Base-by-base conservation (phyloP, 2,888 invertebrate species). In the Leistus spinibarbis region DNA sequence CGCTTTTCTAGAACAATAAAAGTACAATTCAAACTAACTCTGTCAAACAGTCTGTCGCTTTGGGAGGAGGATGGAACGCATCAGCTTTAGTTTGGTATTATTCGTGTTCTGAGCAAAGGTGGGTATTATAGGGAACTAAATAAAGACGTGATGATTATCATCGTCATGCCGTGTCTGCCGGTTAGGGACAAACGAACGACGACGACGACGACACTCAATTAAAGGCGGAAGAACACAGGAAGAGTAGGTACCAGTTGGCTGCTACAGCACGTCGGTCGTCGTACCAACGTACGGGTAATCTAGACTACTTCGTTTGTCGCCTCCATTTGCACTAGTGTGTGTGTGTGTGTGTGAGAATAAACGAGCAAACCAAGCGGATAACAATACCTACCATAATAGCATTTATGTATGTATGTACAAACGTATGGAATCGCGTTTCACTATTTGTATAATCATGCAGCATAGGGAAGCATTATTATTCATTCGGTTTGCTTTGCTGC, bases 1-100 rank as follows among this genome's bases (percentile, higher is more conserved):
- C 66, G 62, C 73, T 53, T 62, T 3, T 60, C 60, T 73, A 67
- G 67, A 67, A 73, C 73, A 72, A 72, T 72, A 72, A 72, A 66
- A 72, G 66, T 66, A 66, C 72, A 67, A 67, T 73, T 67, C 67
- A 67, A 67, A 73, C 67, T 64, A 56, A 72, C 66, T 66, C 57
- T 40, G 72, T 72, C 72, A 24, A 72, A 72, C 72, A 72, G 65
- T 72, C 27, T 57, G 64, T 23, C 56, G 64, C 19, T 63, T 71
- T 2, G 56, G 70, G 71, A 65, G 64, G 65, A 5, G 71, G 53
- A 63, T 19, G n/a, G 10, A 23, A 23, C 69, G 62, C 53, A 70
- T 70, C 69, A 63, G 54, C 60, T 62, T 40, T 40, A 40, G 7
- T 40, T 40, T 40, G 40, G 53, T 60, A 20, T 54, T 54, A 54